Base-by-base conservation (phyloP, 2,888 invertebrate species). In the Agrotis segetum region DNA sequence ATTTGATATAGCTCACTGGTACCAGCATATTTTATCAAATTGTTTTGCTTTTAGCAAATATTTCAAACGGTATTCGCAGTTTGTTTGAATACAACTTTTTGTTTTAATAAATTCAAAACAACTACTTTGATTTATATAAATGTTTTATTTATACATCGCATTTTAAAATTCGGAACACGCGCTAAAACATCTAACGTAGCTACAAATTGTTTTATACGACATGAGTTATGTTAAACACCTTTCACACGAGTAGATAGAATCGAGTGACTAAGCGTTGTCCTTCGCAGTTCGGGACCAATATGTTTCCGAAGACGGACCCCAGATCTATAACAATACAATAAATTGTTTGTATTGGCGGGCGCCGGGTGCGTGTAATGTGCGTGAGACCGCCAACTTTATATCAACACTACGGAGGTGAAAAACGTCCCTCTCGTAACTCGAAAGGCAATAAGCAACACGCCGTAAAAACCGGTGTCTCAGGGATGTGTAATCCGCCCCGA, bases 271-370 rank as follows among this genome's bases (percentile, higher is more conserved):
- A 84, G 73, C 80, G 81, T 79, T 83, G 84, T 84, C 86, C 84
- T 82, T 85, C 81, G 85, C 84, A 87, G 87, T 91, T 87, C 81
- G 87, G 82, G 84, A 74, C 85, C 90, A 90, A 92, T 92, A 92
- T 88, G 88, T 89, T 89, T 85, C 86, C 85, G 82, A 91, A 89
- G 90, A 90, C 89, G 88, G 88, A 84, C 84, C 81, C 84, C 84
- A 87, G 89, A 93, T 93, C 92, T 92, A 92, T 93, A 93, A 92
- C 92, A 91, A 91, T 91, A 92, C 92, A 92, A 94, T 94, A 94
- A 94, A 94, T 94, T 91, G 91, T 87, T 90, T 92, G 91, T 94
- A 93, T 93, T 91, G 91, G 89, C 76, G 88, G 63, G 70, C 61
- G 86, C 90, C 94, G 89, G 92, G 87, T 94, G 94, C 80, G 81